Evolutionary conservation across 2,113 vertebrate genomes (phyloP).

Genomic region (Calidris pygmaea): DNA sequence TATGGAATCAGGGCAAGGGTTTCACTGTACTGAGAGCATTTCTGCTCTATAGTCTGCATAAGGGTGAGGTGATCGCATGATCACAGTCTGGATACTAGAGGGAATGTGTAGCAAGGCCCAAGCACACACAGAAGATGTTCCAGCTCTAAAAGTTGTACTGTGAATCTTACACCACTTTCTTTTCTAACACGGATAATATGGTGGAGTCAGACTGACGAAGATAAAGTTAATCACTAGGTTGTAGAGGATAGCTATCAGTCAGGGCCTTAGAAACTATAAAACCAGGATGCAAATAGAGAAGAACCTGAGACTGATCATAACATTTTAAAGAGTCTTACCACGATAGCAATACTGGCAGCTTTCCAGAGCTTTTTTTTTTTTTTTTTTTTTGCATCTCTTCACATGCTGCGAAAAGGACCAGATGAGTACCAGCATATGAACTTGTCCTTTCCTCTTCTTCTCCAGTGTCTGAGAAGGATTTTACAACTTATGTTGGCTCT

Average conservation of each 20-base stretch:
- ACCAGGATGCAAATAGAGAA: not conserved
- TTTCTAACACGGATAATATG: not conserved
- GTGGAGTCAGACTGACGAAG: not conserved
- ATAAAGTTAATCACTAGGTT: not conserved
- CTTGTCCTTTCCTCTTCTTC: not conserved
- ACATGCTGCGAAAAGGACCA: fast-evolving
- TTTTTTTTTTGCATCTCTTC: not conserved
- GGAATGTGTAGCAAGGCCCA: not conserved
- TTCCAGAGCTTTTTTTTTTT: not conserved
- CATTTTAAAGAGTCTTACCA: not conserved
- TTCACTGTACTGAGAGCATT: not conserved
- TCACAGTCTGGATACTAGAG: not conserved
- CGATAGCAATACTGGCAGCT: not conserved
- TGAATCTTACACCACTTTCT: not conserved
- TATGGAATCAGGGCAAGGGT: not conserved
- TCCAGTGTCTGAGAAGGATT: not conserved
- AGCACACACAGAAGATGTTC: not conserved
- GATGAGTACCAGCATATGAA: not conserved
- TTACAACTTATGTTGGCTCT: not conserved
- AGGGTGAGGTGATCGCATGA: not conserved
- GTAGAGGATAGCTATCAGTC: not conserved
- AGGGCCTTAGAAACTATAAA: not conserved
- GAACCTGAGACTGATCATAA: not conserved
- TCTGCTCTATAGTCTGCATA: not conserved
- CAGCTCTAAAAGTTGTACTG: not conserved